phyloP scores from a whole-genome alignment of 2,888 invertebrate species.

The Hipparchia semele region DNA sequence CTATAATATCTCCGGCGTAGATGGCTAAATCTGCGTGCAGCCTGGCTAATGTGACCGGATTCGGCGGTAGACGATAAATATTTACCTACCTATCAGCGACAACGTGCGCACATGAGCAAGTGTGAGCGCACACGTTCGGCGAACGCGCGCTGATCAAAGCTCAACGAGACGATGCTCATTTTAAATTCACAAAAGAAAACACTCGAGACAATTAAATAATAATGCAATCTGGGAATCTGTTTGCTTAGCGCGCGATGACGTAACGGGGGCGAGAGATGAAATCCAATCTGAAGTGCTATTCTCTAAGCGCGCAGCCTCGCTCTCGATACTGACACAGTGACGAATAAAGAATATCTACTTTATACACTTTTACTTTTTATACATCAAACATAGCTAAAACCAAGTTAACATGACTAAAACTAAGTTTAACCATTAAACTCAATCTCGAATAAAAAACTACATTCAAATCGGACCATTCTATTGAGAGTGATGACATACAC shows the following conservation, averaged over 20 bases:
- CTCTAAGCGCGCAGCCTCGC: neutral
- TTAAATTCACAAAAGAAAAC: conserved; percentile 58
- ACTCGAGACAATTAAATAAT: conserved; percentile 78
- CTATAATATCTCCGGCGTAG: too few species aligned
- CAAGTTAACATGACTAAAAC: too few species aligned
- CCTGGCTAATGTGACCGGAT: too few species aligned
- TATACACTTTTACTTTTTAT: too few species aligned
- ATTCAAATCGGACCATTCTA: too few species aligned
- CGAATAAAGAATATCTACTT: neutral
- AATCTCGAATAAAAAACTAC: too few species aligned
- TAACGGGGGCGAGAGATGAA: conserved; percentile 65
- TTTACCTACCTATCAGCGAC: too few species aligned
- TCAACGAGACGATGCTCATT: conserved; percentile 48
- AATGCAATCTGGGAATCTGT: conserved; percentile 72
- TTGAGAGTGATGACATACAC: too few species aligned
- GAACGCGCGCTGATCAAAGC: conserved; percentile 38
- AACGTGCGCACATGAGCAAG: conserved; percentile 2
- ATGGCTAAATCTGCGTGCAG: too few species aligned
- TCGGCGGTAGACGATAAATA: too few species aligned
- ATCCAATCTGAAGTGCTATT: conserved; percentile 62
- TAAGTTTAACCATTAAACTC: too few species aligned
- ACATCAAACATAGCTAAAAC: too few species aligned
- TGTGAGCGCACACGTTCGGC: neutral
- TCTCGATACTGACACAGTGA: neutral
- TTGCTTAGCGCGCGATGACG: conserved; percentile 63